A percentile compares a stretch with the other conserved stretches of the same genome.
Evolutionary conservation across 2,888 invertebrate genomes (phyloP).

Genomic region (Pristionchus japonicus): DNA sequence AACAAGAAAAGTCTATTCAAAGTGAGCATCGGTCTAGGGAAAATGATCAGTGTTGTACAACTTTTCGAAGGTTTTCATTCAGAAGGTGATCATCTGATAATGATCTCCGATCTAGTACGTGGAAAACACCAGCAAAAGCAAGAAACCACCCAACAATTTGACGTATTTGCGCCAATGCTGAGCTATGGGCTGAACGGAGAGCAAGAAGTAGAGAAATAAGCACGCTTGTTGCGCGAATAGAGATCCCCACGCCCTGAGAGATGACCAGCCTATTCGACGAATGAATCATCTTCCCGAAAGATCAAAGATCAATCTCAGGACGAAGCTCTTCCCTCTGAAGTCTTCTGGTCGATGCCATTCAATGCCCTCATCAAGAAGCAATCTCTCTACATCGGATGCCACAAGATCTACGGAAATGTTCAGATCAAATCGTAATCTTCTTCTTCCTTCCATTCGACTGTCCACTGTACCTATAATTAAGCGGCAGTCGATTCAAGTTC

Average conservation of each 20-base stretch:
- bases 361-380: slow-evolving; percentile 73
- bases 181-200: not conserved
- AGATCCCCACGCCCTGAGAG: not conserved
- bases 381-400: slow-evolving; percentile 70
- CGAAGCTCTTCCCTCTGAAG: slow-evolving; percentile 73
- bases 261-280: not conserved
- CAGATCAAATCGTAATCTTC: slow-evolving; percentile 56
- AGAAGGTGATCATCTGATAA: no score
- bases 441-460: not conserved
- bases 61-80: no score
- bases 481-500: slow-evolving; percentile 29
- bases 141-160: no score
- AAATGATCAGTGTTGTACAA: no score
- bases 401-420: slow-evolving; percentile 73
- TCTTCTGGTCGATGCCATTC: slow-evolving; percentile 73
- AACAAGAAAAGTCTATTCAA: slow-evolving; percentile 68
- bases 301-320: slow-evolving; percentile 56
- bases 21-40: no score
- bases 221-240: not conserved
- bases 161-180: not conserved
- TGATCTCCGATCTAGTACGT: no score
- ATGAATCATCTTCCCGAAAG: not conserved
- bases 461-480: slow-evolving; percentile 29
- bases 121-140: no score
- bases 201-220: not conserved